phyloP scores from a whole-genome alignment of 35 echinoderm and acorn worm species.

The Stichopus chloronotus region DNA sequence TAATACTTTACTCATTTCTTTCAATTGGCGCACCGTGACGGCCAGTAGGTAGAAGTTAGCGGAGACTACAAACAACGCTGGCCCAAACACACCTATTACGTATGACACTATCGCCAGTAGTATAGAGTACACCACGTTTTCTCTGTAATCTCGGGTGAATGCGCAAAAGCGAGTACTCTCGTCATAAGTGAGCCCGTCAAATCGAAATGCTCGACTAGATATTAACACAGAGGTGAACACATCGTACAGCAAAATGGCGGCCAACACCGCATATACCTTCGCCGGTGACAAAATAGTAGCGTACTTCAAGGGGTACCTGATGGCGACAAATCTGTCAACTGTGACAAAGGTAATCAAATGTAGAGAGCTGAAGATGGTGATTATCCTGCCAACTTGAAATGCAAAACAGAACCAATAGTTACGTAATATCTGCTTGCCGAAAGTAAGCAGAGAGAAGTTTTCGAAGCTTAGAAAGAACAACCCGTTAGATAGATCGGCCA shows the following conservation, averaged over 20 bases:
- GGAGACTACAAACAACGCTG: background rate
- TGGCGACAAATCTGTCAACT: conserved; percentile 1
- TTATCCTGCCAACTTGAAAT: background rate
- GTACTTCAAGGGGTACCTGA: background rate
- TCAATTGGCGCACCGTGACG: background rate
- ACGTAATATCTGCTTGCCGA: background rate
- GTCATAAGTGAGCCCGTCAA: background rate
- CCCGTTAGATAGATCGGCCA: background rate
- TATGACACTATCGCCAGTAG: background rate
- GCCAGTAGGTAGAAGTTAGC: background rate
- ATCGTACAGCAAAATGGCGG: background rate
- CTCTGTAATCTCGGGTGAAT: background rate
- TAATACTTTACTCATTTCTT: background rate
- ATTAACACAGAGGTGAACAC: background rate
- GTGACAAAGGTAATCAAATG: background rate
- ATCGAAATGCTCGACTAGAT: background rate
- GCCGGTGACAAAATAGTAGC: background rate
- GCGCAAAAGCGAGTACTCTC: background rate
- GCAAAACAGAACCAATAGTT: conserved; percentile 6
- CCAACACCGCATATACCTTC: background rate
- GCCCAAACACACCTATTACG: background rate
- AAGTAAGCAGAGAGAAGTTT: background rate
- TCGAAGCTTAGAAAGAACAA: background rate
- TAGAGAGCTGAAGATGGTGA: background rate
- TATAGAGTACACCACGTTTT: background rate